phyloP scores from a whole-genome alignment of 2,113 vertebrate genomes.

The Mormoops blainvillei region DNA sequence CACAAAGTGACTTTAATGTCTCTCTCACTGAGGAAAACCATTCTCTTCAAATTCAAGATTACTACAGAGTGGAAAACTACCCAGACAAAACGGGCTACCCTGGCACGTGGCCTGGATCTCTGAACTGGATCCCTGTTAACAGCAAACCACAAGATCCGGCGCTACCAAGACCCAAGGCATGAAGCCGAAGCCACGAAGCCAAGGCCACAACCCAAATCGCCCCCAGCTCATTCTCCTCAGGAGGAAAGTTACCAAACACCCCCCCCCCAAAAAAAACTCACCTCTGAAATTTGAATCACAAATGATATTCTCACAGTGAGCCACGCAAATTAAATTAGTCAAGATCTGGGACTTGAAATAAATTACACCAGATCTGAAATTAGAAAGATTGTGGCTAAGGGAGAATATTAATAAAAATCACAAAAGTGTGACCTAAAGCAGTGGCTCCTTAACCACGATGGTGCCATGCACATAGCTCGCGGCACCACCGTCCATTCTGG shows the following conservation, averaged over 20 bases:
- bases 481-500: background rate
- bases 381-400: conserved; percentile 19
- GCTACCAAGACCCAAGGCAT: background rate
- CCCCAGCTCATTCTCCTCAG: background rate
- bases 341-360: conserved; percentile 44
- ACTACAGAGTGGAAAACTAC: background rate
- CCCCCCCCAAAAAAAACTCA: background rate
- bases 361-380: conserved; percentile 58
- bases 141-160: background rate
- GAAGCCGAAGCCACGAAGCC: background rate
- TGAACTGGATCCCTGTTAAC: background rate
- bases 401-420: conserved; percentile 42
- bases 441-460: background rate
- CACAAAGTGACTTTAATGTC: background rate
- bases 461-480: accelerated
- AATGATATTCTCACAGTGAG: conserved; percentile 41
- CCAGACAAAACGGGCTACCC: background rate
- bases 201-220: background rate
- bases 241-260: conserved; percentile 3
- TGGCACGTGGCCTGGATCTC: background rate
- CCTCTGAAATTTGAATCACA: conserved; percentile 46
- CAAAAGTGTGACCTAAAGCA: background rate
- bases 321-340: conserved; percentile 57
- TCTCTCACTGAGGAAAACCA: background rate
- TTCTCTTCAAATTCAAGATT: background rate